Evolutionary conservation across 2,113 vertebrate species (phyloP).

Genomic region (Coturnix japonica): DNA sequence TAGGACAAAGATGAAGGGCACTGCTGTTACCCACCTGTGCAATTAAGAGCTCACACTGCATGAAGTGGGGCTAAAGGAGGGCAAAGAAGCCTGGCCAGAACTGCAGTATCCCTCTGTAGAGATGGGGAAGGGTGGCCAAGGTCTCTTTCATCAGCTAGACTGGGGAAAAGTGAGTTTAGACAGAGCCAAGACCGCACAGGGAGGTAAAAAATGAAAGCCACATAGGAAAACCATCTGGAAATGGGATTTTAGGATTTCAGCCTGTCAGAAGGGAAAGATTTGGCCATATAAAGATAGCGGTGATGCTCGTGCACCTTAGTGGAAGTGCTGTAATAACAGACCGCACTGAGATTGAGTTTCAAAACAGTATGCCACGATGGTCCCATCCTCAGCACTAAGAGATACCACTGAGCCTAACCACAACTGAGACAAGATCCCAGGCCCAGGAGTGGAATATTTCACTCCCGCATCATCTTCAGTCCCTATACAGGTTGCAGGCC

Average conservation of each 20-base stretch:
- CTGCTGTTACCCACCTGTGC: background rate
- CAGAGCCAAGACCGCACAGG: background rate
- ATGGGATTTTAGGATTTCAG: background rate
- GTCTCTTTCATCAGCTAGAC: background rate
- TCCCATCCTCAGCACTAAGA: background rate
- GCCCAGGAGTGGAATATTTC: background rate
- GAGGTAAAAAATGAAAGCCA: background rate
- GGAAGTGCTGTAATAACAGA: background rate
- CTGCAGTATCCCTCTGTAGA: background rate
- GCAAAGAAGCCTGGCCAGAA: background rate
- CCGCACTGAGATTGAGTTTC: background rate
- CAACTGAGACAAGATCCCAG: background rate
- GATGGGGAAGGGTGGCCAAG: background rate
- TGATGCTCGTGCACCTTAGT: background rate
- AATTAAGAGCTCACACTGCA: background rate
- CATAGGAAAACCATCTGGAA: background rate
- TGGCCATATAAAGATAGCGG: background rate
- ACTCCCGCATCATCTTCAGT: background rate
- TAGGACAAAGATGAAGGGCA: background rate
- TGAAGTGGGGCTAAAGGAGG: background rate
- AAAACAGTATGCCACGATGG: accelerated
- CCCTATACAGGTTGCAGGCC: background rate
- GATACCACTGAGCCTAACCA: background rate
- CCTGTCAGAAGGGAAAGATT: background rate
- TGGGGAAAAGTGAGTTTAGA: background rate